Percentiles rank a stretch among this genome's conserved stretches.
These are phyloP conservation scores for Gnathonemus echidnorhynchus DNA, from an alignment of 2,113 vertebrate species.

Conservation along the genomic window DNA sequence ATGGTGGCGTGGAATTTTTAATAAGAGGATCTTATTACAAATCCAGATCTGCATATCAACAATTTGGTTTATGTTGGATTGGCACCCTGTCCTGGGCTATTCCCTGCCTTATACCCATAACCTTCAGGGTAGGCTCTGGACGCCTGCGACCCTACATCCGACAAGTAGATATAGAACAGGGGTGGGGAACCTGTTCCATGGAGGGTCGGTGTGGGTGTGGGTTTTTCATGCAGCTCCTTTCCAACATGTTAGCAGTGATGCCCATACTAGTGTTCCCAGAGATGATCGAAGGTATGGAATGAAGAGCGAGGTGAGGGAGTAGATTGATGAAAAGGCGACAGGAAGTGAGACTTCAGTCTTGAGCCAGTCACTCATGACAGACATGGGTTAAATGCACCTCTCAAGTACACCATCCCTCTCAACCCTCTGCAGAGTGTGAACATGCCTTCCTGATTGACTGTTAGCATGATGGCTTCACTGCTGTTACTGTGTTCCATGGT, in stretches of 20 bases:
- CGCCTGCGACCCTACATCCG: background rate
- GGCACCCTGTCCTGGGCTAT: background rate
- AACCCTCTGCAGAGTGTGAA: background rate
- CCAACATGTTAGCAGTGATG: background rate
- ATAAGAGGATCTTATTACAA: background rate
- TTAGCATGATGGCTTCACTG: background rate
- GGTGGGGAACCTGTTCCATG: no score
- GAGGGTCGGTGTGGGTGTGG: no score
- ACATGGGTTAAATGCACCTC: background rate
- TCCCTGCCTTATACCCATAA: background rate
- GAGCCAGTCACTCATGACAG: background rate
- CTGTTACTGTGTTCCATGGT: background rate
- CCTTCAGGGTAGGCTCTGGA: background rate
- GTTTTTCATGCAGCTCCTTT: no score
- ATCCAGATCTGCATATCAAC: background rate
- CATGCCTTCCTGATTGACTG: background rate
- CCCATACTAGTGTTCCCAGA: background rate
- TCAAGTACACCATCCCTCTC: background rate
- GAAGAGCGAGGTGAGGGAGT: background rate
- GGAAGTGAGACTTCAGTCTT: background rate
- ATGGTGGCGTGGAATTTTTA: background rate
- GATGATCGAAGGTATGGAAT: background rate
- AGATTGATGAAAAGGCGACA: background rate
- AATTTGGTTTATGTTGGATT: background rate
- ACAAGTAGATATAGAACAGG: background rate